phyloP scores from a whole-genome alignment of 2,113 vertebrate genomes.

The Triplophysa dalaica region DNA sequence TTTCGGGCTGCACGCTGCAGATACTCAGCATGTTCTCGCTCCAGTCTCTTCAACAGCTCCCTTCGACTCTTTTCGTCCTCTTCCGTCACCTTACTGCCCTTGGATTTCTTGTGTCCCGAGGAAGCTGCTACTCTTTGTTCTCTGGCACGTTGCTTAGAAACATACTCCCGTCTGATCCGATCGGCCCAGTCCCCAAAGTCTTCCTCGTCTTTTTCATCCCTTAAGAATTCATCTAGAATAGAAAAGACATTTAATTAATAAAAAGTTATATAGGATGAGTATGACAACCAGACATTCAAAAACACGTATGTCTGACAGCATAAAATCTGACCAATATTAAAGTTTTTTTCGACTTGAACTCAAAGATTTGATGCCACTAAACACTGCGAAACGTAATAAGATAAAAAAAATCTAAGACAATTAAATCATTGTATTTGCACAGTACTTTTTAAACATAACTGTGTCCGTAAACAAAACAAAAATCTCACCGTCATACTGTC shows the following conservation, averaged over 20 bases:
- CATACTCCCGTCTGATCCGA: slow-evolving; percentile 78
- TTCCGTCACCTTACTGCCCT: slow-evolving; percentile 55
- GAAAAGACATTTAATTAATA: neutral
- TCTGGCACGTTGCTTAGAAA: slow-evolving; percentile 65
- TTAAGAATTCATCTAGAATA: slow-evolving; percentile 68
- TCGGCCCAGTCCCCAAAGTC: slow-evolving; percentile 84
- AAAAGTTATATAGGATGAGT: neutral
- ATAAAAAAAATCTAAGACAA: too few relatives aligned
- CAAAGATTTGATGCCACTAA: neutral
- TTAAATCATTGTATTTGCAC: too few relatives aligned
- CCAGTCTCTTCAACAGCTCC: slow-evolving; percentile 62
- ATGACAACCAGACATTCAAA: neutral
- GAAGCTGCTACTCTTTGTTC: slow-evolving; percentile 55
- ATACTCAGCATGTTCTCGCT: slow-evolving; percentile 73
- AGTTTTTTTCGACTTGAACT: neutral
- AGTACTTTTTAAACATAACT: too few relatives aligned
- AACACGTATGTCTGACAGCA: neutral
- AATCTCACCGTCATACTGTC: slow-evolving; percentile 77
- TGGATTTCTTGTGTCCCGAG: slow-evolving; percentile 45
- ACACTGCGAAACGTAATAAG: too few relatives aligned
- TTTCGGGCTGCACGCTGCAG: slow-evolving; percentile 69
- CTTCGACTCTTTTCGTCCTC: slow-evolving; percentile 52
- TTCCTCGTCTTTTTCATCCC: slow-evolving; percentile 71
- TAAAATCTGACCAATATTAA: neutral
- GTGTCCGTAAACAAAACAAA: too few relatives aligned